A percentile compares a stretch with the other conserved stretches of the same genome.
Evolutionary conservation across 2,797 vertebrate genomes (phyloP).

Genomic region (Lycodopsis pacificus): DNA sequence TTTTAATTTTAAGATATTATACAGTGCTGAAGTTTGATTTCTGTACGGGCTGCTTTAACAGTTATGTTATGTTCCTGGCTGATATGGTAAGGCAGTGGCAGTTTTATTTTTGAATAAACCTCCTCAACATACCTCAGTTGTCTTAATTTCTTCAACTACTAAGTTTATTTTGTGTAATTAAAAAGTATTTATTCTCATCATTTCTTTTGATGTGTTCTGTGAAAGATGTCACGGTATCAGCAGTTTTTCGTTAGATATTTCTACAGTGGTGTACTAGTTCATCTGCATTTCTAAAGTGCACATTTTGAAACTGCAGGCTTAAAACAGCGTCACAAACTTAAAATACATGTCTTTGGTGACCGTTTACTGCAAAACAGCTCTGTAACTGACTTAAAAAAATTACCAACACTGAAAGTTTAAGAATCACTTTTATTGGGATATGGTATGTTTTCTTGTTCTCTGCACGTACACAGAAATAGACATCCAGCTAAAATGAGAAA

Average conservation of each 20-base stretch:
- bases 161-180: neutral
- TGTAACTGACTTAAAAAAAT: neutral
- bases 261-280: neutral
- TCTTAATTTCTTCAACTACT: neutral
- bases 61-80: constrained; percentile 64
- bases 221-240: neutral
- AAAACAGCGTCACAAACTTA: neutral
- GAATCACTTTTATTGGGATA: neutral
- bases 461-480: neutral
- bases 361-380: neutral
- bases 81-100: constrained; percentile 56
- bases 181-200: neutral
- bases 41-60: constrained; percentile 64
- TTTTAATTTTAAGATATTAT: constrained; percentile 63
- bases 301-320: neutral
- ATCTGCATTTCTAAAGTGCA: neutral
- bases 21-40: constrained; percentile 62
- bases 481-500: neutral
- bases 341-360: neutral
- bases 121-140: constrained; percentile 40
- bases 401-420: neutral
- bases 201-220: neutral
- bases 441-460: neutral
- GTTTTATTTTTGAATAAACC: constrained; percentile 82
- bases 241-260: neutral